phyloP scores from a whole-genome alignment of 2,113 vertebrate species.

The Python bivittatus region DNA sequence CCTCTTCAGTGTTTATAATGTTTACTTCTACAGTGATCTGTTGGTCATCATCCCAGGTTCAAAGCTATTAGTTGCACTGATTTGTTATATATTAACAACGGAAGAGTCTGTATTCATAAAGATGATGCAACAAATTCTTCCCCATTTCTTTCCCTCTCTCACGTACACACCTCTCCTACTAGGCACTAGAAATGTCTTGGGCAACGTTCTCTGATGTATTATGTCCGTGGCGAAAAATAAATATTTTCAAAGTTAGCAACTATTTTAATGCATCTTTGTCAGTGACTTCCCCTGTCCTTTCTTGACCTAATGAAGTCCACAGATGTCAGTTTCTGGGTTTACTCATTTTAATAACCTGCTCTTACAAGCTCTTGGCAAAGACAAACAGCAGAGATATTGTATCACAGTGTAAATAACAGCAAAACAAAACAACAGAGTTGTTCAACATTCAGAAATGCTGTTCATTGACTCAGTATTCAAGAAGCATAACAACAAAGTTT shows the following conservation, averaged over 20 bases:
- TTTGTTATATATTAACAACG: fast-evolving
- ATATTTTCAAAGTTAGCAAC: slow-evolving; percentile 36
- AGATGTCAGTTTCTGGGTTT: not conserved
- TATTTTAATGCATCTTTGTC: not conserved
- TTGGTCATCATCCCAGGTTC: not conserved
- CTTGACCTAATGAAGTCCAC: slow-evolving; percentile 23
- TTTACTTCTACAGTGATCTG: not conserved
- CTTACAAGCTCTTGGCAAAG: slow-evolving; percentile 9
- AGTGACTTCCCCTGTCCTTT: slow-evolving; percentile 2
- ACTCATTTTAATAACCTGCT: slow-evolving; percentile 24
- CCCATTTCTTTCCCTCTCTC: not conserved
- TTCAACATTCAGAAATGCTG: slow-evolving; percentile 16
- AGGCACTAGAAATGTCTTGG: slow-evolving; percentile 18
- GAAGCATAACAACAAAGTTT: not conserved
- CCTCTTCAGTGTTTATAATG: not conserved
- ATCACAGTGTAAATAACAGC: not conserved
- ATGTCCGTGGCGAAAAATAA: slow-evolving; percentile 26
- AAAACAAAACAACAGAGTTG: not conserved
- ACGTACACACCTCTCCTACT: not conserved
- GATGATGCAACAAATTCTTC: not conserved
- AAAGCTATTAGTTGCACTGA: not conserved
- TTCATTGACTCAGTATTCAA: slow-evolving; percentile 5
- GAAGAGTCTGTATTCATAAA: not conserved
- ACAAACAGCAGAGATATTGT: not conserved
- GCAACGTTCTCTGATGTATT: not conserved